Conservation (phyloP, 1,140 invertebrate species). For the Brachystomella parvula region DNA sequence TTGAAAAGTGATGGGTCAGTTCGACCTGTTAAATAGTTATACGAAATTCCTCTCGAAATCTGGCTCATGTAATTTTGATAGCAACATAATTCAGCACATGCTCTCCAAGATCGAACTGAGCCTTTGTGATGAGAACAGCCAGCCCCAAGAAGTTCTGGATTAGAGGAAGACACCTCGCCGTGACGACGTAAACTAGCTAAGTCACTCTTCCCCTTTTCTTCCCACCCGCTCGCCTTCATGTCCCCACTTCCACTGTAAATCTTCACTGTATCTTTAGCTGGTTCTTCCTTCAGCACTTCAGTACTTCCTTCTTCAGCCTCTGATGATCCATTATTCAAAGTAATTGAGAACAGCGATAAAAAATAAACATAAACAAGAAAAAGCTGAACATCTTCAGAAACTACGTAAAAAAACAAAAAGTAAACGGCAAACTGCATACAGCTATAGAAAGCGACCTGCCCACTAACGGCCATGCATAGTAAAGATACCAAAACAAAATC, state of each 20-base stretch:
- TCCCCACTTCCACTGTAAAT: not conserved
- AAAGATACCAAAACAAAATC: too few species aligned
- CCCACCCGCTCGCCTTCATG: not conserved
- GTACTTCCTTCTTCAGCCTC: too few species aligned
- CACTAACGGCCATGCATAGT: too few species aligned
- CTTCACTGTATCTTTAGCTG: not conserved
- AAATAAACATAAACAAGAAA: too few species aligned
- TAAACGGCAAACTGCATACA: too few species aligned
- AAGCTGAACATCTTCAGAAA: too few species aligned
- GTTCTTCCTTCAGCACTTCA: too few species aligned
- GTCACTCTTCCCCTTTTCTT: not conserved
- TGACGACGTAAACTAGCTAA: not conserved
- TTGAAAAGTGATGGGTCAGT: slow-evolving; percentile 15
- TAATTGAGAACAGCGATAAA: too few species aligned
- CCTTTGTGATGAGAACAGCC: not conserved
- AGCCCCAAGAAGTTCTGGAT: not conserved
- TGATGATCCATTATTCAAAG: too few species aligned
- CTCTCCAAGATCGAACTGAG: not conserved
- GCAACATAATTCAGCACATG: slow-evolving; percentile 2
- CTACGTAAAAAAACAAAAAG: too few species aligned
- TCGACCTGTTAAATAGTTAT: slow-evolving; percentile 11
- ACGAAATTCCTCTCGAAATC: not conserved
- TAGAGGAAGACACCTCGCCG: not conserved
- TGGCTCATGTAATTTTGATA: slow-evolving; percentile 4
- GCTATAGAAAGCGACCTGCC: too few species aligned